Conservation (phyloP, 1,140 invertebrate genomes). For the Yoshiicerus persimilis region DNA sequence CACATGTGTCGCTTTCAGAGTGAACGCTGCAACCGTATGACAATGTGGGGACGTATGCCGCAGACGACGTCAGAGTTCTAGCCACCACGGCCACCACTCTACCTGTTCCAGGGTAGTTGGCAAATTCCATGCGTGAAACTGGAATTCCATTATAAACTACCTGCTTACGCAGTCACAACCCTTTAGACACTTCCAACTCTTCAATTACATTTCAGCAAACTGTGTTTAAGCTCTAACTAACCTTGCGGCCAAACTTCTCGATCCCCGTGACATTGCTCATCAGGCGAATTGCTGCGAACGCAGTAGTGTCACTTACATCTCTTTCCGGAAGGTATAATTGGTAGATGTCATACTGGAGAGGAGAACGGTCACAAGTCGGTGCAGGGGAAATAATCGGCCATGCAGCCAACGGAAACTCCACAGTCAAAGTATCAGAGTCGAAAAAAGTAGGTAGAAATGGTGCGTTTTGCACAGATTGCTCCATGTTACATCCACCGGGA, state of each 20-base stretch:
- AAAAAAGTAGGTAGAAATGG: slow-evolving; percentile 64
- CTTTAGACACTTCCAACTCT: neutral
- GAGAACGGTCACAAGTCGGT: slow-evolving; percentile 51
- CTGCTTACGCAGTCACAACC: neutral
- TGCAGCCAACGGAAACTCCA: slow-evolving; percentile 64
- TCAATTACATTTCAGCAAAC: neutral
- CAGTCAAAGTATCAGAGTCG: slow-evolving; percentile 58
- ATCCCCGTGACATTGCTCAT: slow-evolving; percentile 66
- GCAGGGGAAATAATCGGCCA: slow-evolving; percentile 48
- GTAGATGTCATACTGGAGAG: slow-evolving; percentile 62
- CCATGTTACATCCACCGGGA: slow-evolving; percentile 76
- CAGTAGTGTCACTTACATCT: slow-evolving; percentile 60
- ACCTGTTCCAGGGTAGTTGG: slow-evolving; percentile 65
- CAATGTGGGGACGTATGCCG: slow-evolving; percentile 67
- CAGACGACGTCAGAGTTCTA: slow-evolving; percentile 52
- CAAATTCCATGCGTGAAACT: slow-evolving; percentile 54
- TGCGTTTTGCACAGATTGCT: slow-evolving; percentile 64
- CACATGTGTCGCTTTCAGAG: slow-evolving; percentile 53
- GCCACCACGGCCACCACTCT: slow-evolving; percentile 61
- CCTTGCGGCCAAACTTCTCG: slow-evolving; percentile 60
- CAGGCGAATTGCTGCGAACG: slow-evolving; percentile 63
- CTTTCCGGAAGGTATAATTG: slow-evolving; percentile 64
- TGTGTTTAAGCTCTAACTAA: slow-evolving; percentile 52
- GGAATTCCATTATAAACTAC: slow-evolving; percentile 38
- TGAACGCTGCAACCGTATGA: slow-evolving; percentile 65